Base-by-base conservation (phyloP, 2,113 vertebrate species). In the Globicephala melas region DNA sequence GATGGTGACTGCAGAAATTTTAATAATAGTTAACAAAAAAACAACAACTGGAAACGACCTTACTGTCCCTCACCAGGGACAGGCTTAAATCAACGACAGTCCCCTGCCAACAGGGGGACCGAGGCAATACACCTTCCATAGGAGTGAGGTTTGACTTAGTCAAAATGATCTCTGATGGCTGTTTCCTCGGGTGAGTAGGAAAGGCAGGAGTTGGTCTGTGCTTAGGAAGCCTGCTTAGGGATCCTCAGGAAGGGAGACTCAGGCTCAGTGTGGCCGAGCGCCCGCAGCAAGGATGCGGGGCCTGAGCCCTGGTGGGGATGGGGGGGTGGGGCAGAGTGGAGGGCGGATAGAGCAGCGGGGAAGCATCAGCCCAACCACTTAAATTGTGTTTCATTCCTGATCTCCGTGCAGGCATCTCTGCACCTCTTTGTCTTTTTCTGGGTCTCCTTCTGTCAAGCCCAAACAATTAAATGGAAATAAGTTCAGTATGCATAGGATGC, bases 241-340 rank as follows among this genome's bases (percentile, higher is more conserved):
- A 55, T 13, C 63, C 71, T 60, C n/a, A 20, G 26, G 55, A 44
- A 4, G 17, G 36, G 26, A 67, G n/a, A 18, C 1, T 23, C 33
- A 0, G 0, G 18, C 14, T 44, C 62, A 8, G 36, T 0, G 33
- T 3, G 63, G 33, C 36, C 12, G 50, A 33, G 33, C 1, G 2
- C n/a, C 41, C 6, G 21, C 3, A 4, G 15, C 38, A 53, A 53
- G 11, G 5, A 0, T 17, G 8, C 1, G 1, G 9, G 2, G 18
- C 44, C 31, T 1, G 33, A 67, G 65, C 3, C 8, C n/a, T 8
- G 6, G 62, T 10, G 9, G 28, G 12, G 25, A 53, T 53, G 53
- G 53, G 5, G 38, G 15, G 50, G 50, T 5, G 17, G 53, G 5
- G 53, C 17, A 6, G 53, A 18, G 53, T 18, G 5, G 20, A 33